Evolutionary conservation across 2,797 vertebrate genomes (phyloP).

Genomic region (Mormyrus proboscirostris): DNA sequence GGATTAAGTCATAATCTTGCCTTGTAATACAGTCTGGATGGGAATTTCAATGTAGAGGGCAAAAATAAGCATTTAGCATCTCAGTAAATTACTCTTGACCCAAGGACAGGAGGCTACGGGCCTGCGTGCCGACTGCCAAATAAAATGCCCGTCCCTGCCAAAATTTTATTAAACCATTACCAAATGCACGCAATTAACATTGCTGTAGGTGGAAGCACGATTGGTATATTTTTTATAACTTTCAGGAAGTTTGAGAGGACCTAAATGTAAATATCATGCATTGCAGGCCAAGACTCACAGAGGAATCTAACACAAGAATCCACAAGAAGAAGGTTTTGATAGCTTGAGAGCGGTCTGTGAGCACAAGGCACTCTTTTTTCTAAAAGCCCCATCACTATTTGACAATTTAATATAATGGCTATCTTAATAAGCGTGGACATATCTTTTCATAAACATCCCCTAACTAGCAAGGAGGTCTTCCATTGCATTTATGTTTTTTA

Average conservation of each 20-base stretch:
- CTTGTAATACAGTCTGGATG: conserved; percentile 69
- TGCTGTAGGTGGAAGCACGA: background rate
- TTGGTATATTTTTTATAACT: background rate
- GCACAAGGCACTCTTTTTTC: conserved; percentile 39
- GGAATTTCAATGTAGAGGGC: conserved; percentile 65
- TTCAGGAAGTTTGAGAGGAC: background rate
- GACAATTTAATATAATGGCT: conserved; percentile 39
- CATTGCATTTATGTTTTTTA: background rate
- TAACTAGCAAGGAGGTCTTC: background rate
- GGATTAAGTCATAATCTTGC: conserved; percentile 73
- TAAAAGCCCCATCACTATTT: conserved; percentile 55
- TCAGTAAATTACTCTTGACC: conserved; percentile 77
- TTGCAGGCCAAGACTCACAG: background rate
- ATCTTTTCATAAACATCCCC: background rate
- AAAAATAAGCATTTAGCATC: conserved; percentile 59
- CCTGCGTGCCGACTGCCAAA: conserved; percentile 66
- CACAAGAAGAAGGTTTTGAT: background rate
- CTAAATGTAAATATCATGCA: background rate
- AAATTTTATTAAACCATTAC: conserved; percentile 50
- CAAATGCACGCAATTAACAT: conserved; percentile 7
- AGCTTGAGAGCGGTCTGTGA: background rate
- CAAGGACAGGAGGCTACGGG: conserved; percentile 65
- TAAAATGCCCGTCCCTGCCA: conserved; percentile 64
- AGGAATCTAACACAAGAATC: background rate
- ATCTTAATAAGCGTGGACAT: background rate